Percentiles rank a stretch among this genome's conserved stretches.
Evolutionary conservation across 2,113 vertebrate genomes (phyloP).

Genomic region (Gavia stellata): DNA sequence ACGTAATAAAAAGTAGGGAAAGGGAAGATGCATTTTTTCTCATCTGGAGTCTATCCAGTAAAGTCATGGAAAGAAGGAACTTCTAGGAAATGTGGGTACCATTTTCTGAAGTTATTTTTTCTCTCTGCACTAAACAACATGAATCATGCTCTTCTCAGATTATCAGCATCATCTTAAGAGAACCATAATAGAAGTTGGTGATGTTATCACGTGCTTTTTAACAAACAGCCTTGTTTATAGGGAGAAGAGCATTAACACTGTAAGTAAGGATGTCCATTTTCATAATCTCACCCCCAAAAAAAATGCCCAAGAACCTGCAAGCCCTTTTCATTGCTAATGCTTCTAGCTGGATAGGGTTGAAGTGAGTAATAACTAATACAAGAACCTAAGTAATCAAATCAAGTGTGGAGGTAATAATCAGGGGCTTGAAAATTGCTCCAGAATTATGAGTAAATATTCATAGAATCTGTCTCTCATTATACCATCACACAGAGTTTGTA

Average conservation of each 20-base stretch:
- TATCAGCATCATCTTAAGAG: conserved; percentile 3
- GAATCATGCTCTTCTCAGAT: neutral
- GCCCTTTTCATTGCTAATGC: neutral
- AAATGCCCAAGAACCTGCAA: neutral
- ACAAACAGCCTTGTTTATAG: neutral
- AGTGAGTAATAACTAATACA: neutral
- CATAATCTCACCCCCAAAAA: neutral
- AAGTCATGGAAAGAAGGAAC: neutral
- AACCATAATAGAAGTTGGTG: neutral
- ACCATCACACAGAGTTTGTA: neutral
- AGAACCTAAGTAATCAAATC: neutral
- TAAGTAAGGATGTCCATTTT: neutral
- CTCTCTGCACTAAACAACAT: neutral
- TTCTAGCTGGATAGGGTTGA: neutral
- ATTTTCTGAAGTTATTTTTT: neutral
- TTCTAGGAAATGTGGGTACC: neutral
- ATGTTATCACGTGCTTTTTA: conserved; percentile 28
- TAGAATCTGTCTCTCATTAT: neutral
- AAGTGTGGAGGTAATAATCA: neutral
- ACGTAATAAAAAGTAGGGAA: neutral
- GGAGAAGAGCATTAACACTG: neutral
- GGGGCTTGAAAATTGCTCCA: neutral
- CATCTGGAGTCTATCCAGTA: neutral
- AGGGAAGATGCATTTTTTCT: neutral
- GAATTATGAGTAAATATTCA: neutral